These are phyloP conservation scores for Lepidochitona cinerea DNA, from an alignment of 2,888 invertebrate genomes.

Conservation along the genomic window DNA sequence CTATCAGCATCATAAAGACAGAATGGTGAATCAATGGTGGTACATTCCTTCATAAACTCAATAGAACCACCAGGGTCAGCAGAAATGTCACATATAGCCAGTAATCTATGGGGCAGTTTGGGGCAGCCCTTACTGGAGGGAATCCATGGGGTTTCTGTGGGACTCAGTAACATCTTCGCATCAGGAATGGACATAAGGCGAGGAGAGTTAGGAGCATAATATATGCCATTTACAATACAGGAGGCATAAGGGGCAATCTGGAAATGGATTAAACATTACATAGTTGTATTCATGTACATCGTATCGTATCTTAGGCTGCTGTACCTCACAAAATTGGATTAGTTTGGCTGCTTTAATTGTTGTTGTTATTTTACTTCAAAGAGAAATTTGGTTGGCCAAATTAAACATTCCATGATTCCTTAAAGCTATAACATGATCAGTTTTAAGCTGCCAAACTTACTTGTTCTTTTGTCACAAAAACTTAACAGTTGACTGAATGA, in stretches of 20 bases:
- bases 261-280: too few species aligned
- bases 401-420: too few species aligned
- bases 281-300: too few species aligned
- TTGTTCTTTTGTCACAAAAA: too few species aligned
- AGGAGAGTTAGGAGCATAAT: constrained; percentile 98
- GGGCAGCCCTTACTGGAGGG: constrained; percentile 76
- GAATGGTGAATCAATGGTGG: constrained; percentile 99
- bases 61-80: constrained; percentile 99
- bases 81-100: constrained; percentile 96
- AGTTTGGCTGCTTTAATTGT: too few species aligned
- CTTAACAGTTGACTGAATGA: too few species aligned
- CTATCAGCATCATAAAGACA: constrained; percentile 99
- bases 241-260: constrained; percentile 97
- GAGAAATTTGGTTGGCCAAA: too few species aligned
- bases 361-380: too few species aligned
- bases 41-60: constrained; percentile 99
- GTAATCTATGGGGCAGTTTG: constrained; percentile 75
- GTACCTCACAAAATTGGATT: too few species aligned
- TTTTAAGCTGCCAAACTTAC: too few species aligned
- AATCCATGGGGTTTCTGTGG: constrained; percentile 90
- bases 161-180: constrained; percentile 92
- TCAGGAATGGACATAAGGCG: constrained; percentile 97
- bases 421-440: too few species aligned
- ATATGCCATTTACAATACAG: constrained; percentile 97
- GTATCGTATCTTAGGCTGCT: too few species aligned